Evolutionary conservation across 2,113 vertebrate genomes (phyloP).

Genomic region (Saiga tatarica): DNA sequence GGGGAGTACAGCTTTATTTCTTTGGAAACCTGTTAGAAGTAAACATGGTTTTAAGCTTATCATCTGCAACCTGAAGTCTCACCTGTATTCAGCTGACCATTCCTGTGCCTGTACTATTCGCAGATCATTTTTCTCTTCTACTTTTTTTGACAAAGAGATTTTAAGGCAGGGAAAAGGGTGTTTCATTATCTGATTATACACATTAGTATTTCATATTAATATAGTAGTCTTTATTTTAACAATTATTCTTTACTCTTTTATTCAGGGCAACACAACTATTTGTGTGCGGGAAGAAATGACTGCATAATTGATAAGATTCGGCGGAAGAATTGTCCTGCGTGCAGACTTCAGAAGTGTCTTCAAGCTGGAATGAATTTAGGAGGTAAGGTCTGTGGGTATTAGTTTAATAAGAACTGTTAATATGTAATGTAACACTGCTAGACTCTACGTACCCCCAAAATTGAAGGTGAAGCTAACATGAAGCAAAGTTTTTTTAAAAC

Average conservation of each 20-base stretch:
- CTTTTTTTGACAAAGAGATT: constrained; percentile 3
- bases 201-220: background rate
- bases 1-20: background rate
- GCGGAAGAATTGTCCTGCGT: constrained; percentile 99
- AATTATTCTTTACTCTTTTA: constrained; percentile 61
- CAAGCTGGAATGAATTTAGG: constrained; percentile 99
- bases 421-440: background rate
- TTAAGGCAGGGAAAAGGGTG: background rate
- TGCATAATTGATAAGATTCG: constrained; percentile 99
- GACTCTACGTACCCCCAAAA: background rate
- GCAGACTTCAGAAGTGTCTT: constrained; percentile 98
- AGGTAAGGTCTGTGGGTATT: constrained; percentile 86
- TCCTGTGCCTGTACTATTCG: background rate
- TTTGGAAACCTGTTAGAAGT: background rate
- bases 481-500: background rate
- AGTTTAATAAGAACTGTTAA: constrained; percentile 63
- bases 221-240: constrained; percentile 48
- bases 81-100: background rate
- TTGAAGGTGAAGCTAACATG: background rate
- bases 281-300: constrained; percentile 98
- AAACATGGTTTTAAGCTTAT: background rate
- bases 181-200: background rate
- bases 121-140: background rate
- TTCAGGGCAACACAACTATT: constrained; percentile 99
- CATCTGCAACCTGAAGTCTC: background rate